phyloP scores from a whole-genome alignment of 2,113 vertebrate genomes.

The Paralichthys olivaceus region DNA sequence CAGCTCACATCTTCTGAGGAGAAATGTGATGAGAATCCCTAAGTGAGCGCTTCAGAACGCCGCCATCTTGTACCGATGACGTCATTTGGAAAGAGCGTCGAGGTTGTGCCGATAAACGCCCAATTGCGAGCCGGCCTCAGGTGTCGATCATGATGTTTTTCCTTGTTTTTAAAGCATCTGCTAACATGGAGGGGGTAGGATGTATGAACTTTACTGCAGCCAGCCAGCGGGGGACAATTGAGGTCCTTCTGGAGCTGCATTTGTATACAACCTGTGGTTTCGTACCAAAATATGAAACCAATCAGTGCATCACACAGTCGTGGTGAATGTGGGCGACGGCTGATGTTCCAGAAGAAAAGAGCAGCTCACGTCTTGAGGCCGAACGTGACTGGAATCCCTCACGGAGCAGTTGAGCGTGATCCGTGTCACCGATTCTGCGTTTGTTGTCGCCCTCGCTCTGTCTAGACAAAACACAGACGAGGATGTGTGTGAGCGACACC shows the following conservation, averaged over 20 bases:
- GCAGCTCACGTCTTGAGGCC: background rate
- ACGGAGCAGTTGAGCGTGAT: background rate
- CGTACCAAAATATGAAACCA: background rate
- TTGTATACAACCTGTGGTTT: background rate
- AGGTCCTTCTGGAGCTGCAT: too few species aligned
- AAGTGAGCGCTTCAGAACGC: too few species aligned
- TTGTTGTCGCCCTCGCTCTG: background rate
- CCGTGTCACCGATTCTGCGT: conserved; percentile 5
- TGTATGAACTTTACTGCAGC: too few species aligned
- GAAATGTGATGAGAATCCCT: too few species aligned
- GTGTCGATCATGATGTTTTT: too few species aligned
- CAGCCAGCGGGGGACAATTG: too few species aligned
- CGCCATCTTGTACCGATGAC: too few species aligned
- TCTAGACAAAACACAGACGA: conserved; percentile 60
- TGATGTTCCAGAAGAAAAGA: background rate
- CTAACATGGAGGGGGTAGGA: too few species aligned
- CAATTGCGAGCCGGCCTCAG: too few species aligned
- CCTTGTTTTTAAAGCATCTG: too few species aligned
- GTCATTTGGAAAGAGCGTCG: too few species aligned
- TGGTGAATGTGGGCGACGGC: background rate
- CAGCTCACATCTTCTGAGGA: background rate
- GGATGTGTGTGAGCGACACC: conserved; percentile 16
- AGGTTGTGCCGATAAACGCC: too few species aligned
- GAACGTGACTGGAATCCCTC: conserved; percentile 16
- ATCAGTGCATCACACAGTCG: background rate